A percentile compares a stretch with the other conserved stretches of the same genome.
Conservation (phyloP, 2,888 invertebrate species). For the Globia sparganii region DNA sequence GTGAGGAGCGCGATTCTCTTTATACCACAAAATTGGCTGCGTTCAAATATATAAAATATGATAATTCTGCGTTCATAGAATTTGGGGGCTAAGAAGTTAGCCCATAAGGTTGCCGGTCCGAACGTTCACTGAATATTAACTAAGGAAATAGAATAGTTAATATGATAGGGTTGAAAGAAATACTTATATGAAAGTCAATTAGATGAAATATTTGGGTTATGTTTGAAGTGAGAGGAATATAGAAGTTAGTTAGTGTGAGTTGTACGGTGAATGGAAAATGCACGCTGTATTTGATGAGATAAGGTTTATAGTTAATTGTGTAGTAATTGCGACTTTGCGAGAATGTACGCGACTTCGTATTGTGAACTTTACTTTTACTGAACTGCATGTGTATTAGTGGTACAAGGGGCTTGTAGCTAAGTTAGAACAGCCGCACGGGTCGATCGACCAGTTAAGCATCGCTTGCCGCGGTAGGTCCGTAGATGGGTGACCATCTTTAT, state of each 20-base stretch:
- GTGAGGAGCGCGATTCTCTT: conserved; percentile 47
- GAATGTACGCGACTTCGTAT: not conserved
- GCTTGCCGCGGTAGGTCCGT: too few species aligned
- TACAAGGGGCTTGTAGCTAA: too few species aligned
- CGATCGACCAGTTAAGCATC: too few species aligned
- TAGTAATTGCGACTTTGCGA: not conserved
- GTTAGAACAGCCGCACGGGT: too few species aligned
- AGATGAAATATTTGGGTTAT: conserved; percentile 44
- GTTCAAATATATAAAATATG: conserved; percentile 70
- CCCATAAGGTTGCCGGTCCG: conserved; percentile 55
- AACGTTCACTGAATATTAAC: conserved; percentile 62
- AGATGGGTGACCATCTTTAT: too few species aligned
- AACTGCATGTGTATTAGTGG: too few species aligned
- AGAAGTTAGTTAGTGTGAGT: not conserved
- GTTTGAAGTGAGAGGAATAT: not conserved
- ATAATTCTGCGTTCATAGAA: conserved; percentile 68
- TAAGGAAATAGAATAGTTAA: conserved; percentile 44
- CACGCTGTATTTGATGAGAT: not conserved
- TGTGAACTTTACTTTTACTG: too few species aligned
- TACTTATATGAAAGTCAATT: conserved; percentile 44
- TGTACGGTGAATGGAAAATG: not conserved
- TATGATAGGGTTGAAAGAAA: conserved; percentile 46
- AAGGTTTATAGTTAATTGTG: not conserved
- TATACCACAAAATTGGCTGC: conserved; percentile 61
- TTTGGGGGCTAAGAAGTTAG: conserved; percentile 58